phyloP scores from a whole-genome alignment of 2,888 invertebrate genomes.

The Microplitis manilae region DNA sequence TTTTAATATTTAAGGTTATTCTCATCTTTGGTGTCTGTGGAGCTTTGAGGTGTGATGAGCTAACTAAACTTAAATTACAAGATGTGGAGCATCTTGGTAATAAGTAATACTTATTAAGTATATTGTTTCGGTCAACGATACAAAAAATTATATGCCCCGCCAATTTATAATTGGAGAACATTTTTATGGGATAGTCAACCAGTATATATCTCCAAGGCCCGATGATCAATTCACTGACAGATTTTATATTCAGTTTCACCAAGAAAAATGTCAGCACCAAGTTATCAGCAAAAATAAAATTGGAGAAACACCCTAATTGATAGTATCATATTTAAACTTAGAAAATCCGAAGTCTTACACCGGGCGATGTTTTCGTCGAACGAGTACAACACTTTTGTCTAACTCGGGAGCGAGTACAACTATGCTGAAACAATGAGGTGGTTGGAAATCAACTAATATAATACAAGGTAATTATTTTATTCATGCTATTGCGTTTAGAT shows the following conservation, averaged over 20 bases:
- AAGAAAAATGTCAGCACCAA: conserved; percentile 44
- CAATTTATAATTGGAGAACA: conserved; percentile 45
- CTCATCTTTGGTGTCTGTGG: conserved; percentile 49
- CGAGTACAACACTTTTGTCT: neutral
- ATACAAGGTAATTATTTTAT: too few relatives aligned
- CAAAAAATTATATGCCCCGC: conserved; percentile 45
- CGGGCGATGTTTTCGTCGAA: neutral
- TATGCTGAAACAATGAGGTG: too few relatives aligned
- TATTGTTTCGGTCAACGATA: conserved; percentile 44
- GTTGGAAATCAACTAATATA: too few relatives aligned
- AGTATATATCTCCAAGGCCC: conserved; percentile 42
- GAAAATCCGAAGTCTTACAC: neutral
- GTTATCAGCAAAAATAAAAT: conserved; percentile 46
- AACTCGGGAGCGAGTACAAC: neutral
- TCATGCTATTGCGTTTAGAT: too few relatives aligned
- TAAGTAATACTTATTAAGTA: too few relatives aligned
- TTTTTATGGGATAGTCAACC: conserved; percentile 45
- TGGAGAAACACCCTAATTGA: conserved; percentile 44
- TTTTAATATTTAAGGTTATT: conserved; percentile 46
- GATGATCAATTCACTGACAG: conserved; percentile 44
- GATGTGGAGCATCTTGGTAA: conserved; percentile 44
- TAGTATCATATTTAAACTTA: conserved; percentile 41
- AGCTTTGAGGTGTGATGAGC: conserved; percentile 46
- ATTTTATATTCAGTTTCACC: conserved; percentile 46
- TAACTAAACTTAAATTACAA: conserved; percentile 36